Percentiles rank a stretch among this genome's conserved stretches.
phyloP scores from a whole-genome alignment of 2,888 invertebrate species.

The Hirtodrosophila histrioides region DNA sequence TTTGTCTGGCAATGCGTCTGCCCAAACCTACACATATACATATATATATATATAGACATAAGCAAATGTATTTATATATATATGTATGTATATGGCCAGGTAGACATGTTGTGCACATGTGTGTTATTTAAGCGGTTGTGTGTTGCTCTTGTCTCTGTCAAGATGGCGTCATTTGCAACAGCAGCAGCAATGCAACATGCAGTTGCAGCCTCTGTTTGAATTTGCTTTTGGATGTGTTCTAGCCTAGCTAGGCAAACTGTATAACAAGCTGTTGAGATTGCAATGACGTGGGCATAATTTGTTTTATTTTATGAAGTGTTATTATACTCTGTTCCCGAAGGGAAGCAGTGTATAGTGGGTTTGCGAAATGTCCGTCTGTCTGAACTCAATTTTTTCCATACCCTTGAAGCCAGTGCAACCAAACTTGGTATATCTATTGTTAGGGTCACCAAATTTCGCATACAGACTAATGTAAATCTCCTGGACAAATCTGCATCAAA shows the following conservation, averaged over 20 bases:
- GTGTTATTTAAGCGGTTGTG: conserved; percentile 44
- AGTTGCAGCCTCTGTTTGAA: conserved; percentile 36
- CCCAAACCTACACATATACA: conserved; percentile 50
- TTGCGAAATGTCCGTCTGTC: too few species aligned
- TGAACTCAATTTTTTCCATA: too few species aligned
- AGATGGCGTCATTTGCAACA: conserved; percentile 71
- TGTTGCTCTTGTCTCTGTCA: conserved; percentile 61
- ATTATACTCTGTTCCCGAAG: too few species aligned
- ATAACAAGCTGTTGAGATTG: conserved; percentile 77
- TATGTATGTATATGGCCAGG: conserved; percentile 28
- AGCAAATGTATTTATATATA: conserved; percentile 7
- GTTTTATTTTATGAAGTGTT: conserved; percentile 64
- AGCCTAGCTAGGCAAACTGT: conserved; percentile 22
- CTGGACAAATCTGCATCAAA: too few species aligned
- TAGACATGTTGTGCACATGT: conserved; percentile 35
- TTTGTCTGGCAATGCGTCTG: conserved; percentile 80
- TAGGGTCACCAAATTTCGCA: too few species aligned
- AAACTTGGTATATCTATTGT: too few species aligned
- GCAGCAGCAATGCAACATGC: conserved; percentile 40
- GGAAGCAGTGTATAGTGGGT: too few species aligned
- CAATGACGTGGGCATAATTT: conserved; percentile 75
- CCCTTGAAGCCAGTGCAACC: too few species aligned
- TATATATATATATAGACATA: conserved; percentile 25
- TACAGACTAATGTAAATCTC: too few species aligned
- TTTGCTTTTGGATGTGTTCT: conserved; percentile 12